Evolutionary conservation across 2,113 vertebrate species (phyloP), one percentile per base, ranked within the genome.

Genomic region (Toxostoma redivivum): DNA sequence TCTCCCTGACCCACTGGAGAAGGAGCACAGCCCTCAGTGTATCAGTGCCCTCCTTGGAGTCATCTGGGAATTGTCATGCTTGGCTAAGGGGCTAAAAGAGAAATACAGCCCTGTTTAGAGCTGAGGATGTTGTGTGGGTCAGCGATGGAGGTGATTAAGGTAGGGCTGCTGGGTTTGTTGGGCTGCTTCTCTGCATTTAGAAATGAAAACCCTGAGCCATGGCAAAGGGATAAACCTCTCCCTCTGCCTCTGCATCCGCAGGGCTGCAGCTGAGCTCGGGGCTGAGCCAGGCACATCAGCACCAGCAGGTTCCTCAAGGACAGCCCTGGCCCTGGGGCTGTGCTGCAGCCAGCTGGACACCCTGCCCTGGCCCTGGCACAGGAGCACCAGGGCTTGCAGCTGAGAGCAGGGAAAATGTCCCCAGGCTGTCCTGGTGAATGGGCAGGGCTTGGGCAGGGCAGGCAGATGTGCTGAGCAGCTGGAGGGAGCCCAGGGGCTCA

Each of bases 401-500:
- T 37, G 60, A 31, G 38, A 30, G 12, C 4, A 1, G 37, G 60
- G 42, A 30, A 81, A 48, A 69, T 20, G 30, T 19, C 51, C 45
- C 6, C 22, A 44, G 15, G 2, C 10, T 54, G 9, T 33, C 14
- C 21, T 42, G 50, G 24, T 13, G 57, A 81, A 5, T 13, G 5
- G 21, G 62, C 47, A 7, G 38, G 35, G 33, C 30, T 19, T 31
- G 61, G 27, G 20, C 20, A 47, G 74, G 19, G 33, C 48, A 25
- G 0, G 0, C 51, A n/a, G 7, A 35, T 40, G n/a, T 44, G 5
- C 4, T 4, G 21, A 35, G 20, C 20, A 20, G 48, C 16, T 24
- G 40, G 27, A 33, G 12, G 37, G 2, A 6, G 33, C 13, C 18
- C 25, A 30, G 50, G 38, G 42, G 45, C 24, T 11, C 89, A 60